phyloP scores from a whole-genome alignment of 1,140 invertebrate genomes.

The Coenobita brevimanus region DNA sequence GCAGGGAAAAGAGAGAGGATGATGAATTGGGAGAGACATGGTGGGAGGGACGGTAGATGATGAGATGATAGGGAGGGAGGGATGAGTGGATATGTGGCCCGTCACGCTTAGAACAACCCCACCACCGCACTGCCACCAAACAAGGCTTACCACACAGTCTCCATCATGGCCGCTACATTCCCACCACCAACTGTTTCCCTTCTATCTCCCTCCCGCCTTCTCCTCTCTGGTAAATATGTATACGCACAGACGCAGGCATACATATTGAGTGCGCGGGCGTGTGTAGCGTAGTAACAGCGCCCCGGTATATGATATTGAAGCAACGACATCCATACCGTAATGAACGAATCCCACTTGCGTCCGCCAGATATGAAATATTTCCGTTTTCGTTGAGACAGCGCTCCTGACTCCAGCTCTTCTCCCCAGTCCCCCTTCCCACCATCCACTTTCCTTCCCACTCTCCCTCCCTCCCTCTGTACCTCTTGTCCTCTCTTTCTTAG shows the following conservation, averaged over 20 bases:
- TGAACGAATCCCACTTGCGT: not conserved
- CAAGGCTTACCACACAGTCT: conserved; percentile 12
- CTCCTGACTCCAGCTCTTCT: not conserved
- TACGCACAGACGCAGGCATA: not conserved
- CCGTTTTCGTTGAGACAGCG: conserved; percentile 22
- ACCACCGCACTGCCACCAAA: not conserved
- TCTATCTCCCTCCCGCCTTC: not conserved
- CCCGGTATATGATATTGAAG: not conserved
- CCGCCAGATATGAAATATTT: conserved; percentile 5
- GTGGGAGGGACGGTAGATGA: no score
- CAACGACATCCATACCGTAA: not conserved
- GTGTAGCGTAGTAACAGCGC: no score
- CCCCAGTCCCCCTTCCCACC: not conserved
- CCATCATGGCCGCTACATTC: not conserved
- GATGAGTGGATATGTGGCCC: not conserved
- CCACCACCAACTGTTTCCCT: not conserved
- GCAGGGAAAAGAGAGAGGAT: no score
- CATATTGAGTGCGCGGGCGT: no score
- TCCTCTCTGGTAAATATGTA: not conserved
- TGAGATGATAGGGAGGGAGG: no score
- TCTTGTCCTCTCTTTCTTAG: not conserved
- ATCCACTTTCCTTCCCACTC: not conserved
- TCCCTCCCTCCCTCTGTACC: no score
- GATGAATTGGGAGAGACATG: no score
- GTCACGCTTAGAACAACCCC: conserved; percentile 1